Evolutionary conservation across 2,888 invertebrate genomes (phyloP).

Genomic region (Yponomeuta cagnagella): DNA sequence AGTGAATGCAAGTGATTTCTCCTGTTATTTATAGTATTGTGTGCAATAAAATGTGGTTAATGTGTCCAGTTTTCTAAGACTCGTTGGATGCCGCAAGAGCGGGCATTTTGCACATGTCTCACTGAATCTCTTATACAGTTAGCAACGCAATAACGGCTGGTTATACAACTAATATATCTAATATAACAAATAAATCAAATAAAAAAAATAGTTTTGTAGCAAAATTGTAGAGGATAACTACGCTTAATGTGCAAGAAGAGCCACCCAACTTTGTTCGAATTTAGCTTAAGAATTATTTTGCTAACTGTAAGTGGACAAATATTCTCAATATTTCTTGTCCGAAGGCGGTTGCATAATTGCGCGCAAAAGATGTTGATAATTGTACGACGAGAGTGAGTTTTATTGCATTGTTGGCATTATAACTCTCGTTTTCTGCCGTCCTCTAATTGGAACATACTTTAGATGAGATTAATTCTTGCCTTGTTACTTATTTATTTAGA

Average conservation of each 20-base stretch:
- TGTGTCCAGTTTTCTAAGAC: conserved; percentile 13
- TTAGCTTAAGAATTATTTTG: background rate
- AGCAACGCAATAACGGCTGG: background rate
- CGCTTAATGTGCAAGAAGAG: background rate
- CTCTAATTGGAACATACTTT: background rate
- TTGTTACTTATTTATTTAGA: no score
- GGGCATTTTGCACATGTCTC: background rate
- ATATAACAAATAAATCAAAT: no score
- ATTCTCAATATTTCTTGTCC: conserved; percentile 1
- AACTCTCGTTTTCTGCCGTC: background rate
- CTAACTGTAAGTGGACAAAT: background rate
- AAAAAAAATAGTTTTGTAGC: no score
- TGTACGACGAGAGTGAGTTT: background rate
- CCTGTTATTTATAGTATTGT: background rate
- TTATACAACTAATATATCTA: no score
- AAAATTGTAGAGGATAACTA: no score
- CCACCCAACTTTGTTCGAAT: background rate
- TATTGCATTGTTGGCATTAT: background rate
- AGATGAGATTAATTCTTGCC: background rate
- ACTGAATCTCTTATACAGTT: background rate
- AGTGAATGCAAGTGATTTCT: conserved; percentile 1
- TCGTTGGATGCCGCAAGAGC: background rate
- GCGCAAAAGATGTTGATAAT: background rate
- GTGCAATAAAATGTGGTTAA: conserved; percentile 3
- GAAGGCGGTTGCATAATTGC: background rate